phyloP scores from a whole-genome alignment of 30 jellyfish, hydroid and myxozoan genomes.

The Clytia hemisphaerica region DNA sequence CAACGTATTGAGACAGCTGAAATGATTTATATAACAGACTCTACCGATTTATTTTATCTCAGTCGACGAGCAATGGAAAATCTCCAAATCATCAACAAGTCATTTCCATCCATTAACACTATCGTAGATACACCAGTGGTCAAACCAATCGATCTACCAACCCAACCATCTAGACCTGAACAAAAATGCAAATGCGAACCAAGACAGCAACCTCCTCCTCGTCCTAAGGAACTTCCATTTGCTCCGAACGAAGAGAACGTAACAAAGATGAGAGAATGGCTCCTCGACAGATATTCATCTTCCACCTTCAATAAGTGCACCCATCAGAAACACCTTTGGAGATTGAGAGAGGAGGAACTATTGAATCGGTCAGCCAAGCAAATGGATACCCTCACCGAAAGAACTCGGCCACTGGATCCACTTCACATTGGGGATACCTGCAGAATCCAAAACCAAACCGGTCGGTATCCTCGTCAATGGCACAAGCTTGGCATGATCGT shows the following conservation, averaged over 20 bases:
- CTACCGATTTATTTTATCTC: slow-evolving; percentile 16
- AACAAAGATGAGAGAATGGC: slow-evolving; percentile 22
- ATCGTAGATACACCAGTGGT: background rate
- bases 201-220: slow-evolving; percentile 16
- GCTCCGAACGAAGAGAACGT: slow-evolving; percentile 12
- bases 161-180: background rate
- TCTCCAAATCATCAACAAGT: background rate
- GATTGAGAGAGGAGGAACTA: too few relatives aligned
- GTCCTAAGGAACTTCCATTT: slow-evolving; percentile 13
- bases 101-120: slow-evolving; percentile 1
- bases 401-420: too few relatives aligned
- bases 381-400: too few relatives aligned
- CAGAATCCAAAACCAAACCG: too few relatives aligned
- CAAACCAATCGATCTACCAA: background rate
- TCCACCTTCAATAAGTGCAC: slow-evolving; percentile 30
- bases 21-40: slow-evolving; percentile 4
- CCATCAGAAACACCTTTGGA: slow-evolving; percentile 44
- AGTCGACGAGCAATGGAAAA: slow-evolving; percentile 18
- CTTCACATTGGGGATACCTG: too few relatives aligned
- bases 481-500: too few relatives aligned
- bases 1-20: background rate
- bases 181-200: background rate
- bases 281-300: slow-evolving; percentile 24
- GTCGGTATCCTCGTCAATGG: too few relatives aligned
- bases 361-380: too few relatives aligned